phyloP scores from a whole-genome alignment of 1,140 invertebrate species.

The Drosophila grimshawi region DNA sequence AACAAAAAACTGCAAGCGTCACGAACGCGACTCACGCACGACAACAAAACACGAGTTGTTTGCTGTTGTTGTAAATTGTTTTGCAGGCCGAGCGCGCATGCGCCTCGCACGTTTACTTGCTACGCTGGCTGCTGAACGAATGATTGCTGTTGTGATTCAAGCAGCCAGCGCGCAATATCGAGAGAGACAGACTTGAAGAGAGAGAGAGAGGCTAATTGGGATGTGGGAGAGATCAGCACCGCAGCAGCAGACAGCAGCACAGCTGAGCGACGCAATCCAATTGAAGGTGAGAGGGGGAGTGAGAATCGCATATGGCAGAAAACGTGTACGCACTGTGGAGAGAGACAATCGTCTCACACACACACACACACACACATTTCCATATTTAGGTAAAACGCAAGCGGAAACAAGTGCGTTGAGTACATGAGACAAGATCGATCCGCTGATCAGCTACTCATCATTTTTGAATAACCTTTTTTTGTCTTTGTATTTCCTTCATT shows the following conservation, averaged over 20 bases:
- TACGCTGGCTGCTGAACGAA: constrained; percentile 63
- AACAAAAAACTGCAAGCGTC: constrained; percentile 39
- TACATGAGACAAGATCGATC: constrained; percentile 23
- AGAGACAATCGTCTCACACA: constrained; percentile 22
- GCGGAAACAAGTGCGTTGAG: constrained; percentile 63
- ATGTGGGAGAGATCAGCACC: constrained; percentile 28
- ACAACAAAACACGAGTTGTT: constrained; percentile 26
- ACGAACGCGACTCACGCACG: constrained; percentile 42
- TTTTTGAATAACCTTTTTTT: neutral
- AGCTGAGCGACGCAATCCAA: constrained; percentile 43
- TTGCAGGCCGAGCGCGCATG: constrained; percentile 70
- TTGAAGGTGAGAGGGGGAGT: constrained; percentile 58
- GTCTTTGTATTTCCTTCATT: neutral
- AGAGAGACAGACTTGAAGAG: neutral
- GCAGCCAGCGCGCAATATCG: constrained; percentile 8
- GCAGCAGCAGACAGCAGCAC: constrained; percentile 19
- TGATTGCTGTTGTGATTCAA: constrained; percentile 43
- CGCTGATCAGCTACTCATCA: constrained; percentile 11
- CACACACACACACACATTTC: constrained; percentile 1
- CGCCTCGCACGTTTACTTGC: constrained; percentile 70
- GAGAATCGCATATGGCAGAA: constrained; percentile 19
- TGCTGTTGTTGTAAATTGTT: constrained; percentile 43
- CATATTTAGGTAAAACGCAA: constrained; percentile 34
- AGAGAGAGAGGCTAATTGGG: constrained; percentile 11
- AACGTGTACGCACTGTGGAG: constrained; percentile 29